These are phyloP conservation scores for Listronotus oregonensis DNA, from an alignment of 1,140 invertebrate genomes.

Conservation along the genomic window DNA sequence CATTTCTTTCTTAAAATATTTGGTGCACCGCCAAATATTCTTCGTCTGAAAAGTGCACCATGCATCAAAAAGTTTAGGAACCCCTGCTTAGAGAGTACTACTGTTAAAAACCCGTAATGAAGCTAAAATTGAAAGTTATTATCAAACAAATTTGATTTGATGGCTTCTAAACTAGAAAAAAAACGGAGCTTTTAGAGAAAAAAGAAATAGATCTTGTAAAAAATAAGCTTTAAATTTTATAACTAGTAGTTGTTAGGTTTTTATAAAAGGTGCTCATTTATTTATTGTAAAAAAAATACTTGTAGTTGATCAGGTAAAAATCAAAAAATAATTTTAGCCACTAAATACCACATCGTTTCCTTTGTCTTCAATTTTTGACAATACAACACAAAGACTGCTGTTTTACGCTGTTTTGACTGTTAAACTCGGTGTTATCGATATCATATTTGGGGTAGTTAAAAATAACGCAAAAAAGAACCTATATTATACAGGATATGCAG, in stretches of 20 bases:
- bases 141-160: too few relatives aligned
- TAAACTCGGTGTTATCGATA: not conserved
- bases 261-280: constrained; percentile 49
- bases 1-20: too few relatives aligned
- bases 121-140: too few relatives aligned
- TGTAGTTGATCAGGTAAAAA: not conserved
- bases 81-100: too few relatives aligned
- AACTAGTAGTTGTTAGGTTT: constrained; percentile 35
- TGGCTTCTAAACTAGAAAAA: too few relatives aligned
- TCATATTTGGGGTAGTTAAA: not conserved
- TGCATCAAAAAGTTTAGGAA: too few relatives aligned
- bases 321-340: constrained; percentile 15
- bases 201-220: not conserved
- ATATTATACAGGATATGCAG: too few relatives aligned
- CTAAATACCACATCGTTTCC: constrained; percentile 13
- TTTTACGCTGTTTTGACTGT: not conserved
- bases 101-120: too few relatives aligned
- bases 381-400: constrained; percentile 48
- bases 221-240: constrained; percentile 17
- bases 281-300: constrained; percentile 28
- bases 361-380: constrained; percentile 45
- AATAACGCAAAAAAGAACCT: too few relatives aligned
- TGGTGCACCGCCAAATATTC: too few relatives aligned
- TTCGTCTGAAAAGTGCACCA: too few relatives aligned
- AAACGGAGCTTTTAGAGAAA: too few relatives aligned